These are phyloP conservation scores for Petrolisthes manimaculis DNA, from an alignment of 2,888 invertebrate species.

Conservation along the genomic window DNA sequence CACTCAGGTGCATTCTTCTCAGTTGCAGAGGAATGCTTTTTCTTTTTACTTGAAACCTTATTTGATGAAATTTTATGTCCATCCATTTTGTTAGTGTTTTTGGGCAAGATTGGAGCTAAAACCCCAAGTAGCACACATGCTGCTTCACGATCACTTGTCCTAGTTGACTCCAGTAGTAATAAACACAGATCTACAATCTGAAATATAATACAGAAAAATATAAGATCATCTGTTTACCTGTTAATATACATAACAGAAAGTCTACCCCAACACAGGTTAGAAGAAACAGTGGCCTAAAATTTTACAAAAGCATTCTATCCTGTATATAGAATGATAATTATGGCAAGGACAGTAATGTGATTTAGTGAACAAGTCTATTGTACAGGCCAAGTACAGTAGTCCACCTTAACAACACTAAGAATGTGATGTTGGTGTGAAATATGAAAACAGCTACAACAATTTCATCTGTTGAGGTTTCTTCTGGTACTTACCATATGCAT, in stretches of 20 bases:
- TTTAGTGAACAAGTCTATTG: too few species aligned
- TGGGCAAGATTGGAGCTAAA: slow-evolving; percentile 48
- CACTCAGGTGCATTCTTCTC: slow-evolving; percentile 41
- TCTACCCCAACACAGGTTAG: too few species aligned
- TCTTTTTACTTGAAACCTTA: slow-evolving; percentile 33
- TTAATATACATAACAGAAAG: not conserved
- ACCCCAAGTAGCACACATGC: slow-evolving; percentile 56
- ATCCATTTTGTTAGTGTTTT: not conserved
- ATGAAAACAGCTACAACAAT: too few species aligned
- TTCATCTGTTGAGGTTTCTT: too few species aligned
- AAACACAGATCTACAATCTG: slow-evolving; percentile 64
- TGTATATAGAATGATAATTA: too few species aligned
- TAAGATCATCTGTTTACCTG: not conserved
- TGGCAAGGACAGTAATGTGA: too few species aligned
- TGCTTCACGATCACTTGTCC: slow-evolving; percentile 56
- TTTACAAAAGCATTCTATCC: too few species aligned
- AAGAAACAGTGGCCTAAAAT: too few species aligned
- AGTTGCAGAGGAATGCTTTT: slow-evolving; percentile 30
- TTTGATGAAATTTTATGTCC: not conserved
- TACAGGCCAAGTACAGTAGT: too few species aligned
- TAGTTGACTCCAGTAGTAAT: slow-evolving; percentile 58
- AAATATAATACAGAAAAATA: not conserved
- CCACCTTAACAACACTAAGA: too few species aligned
- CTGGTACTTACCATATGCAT: slow-evolving; percentile 50
- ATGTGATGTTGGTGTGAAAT: too few species aligned